Conservation (phyloP, 53 echinoderm and acorn worm genomes). For the Apostichopus leukothele region DNA sequence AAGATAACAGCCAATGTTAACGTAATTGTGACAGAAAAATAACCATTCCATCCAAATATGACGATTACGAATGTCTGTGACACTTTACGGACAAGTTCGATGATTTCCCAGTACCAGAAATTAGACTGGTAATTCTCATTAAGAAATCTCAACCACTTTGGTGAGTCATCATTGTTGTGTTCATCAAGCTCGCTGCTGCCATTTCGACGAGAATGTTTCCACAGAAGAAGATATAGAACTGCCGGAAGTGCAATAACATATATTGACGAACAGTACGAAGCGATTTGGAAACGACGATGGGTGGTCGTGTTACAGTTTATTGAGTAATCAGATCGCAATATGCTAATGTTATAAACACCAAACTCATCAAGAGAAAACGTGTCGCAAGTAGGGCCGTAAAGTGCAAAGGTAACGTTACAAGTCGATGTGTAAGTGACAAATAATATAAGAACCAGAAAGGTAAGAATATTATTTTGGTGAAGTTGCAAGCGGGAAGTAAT, state of each 20-base stretch:
- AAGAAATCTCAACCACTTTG: constrained; percentile 27
- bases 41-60: constrained; percentile 22
- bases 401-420: constrained; percentile 51
- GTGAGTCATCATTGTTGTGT: background rate
- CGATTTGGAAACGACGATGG: constrained; percentile 44
- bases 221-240: background rate
- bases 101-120: constrained; percentile 47
- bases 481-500: background rate
- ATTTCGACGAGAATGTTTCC: constrained; percentile 3
- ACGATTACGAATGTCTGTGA: constrained; percentile 12
- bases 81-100: constrained; percentile 27
- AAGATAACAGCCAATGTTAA: constrained; percentile 27
- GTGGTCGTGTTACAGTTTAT: constrained; percentile 43
- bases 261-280: constrained; percentile 43
- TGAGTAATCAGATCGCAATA: constrained; percentile 62
- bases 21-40: background rate
- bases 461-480: background rate
- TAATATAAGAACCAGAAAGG: constrained; percentile 46
- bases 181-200: background rate
- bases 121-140: constrained; percentile 18
- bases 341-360: background rate
- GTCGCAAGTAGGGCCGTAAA: constrained; percentile 58
- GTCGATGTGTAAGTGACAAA: constrained; percentile 62
- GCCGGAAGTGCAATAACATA: constrained; percentile 3
- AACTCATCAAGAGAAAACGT: constrained; percentile 54